Base-by-base conservation (phyloP, 2,888 invertebrate species). In the Malthinus flaveolus region DNA sequence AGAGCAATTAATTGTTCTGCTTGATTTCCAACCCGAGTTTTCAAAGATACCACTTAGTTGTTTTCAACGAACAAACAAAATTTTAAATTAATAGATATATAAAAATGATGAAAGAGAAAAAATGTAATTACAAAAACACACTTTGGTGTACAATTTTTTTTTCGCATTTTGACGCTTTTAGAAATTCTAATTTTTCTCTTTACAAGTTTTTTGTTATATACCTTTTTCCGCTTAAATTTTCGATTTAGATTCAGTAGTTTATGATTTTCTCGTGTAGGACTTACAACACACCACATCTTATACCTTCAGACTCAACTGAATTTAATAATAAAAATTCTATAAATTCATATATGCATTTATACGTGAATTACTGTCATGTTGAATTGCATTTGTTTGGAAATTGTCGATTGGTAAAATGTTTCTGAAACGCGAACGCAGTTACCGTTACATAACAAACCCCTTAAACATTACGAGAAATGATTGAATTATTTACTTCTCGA, bases 191-290 rank as follows among this genome's bases (percentile, higher is more conserved):
- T 42, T 42, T 42, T 42, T 7, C n/a, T 42, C 23, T 42, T 23
- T 42, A 42, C 32, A 49, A 42, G 53, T 56, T 49, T 49, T 61
- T 53, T 58, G 61, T 60, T 56, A 59, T 56, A 56, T 61, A 64
- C 62, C 66, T 64, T 68, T 71, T 71, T 68, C 67, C 66, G 68
- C 69, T 71, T 65, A 71, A 71, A 71, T 71, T 71, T 71, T 66
- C 70, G 68, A 71, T 71, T 71, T 71, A 70, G 68, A 71, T 70
- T 70, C 71, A 68, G 68, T 67, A 67, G 63, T 63, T 61, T 64
- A 60, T 67, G 66, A 68, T 68, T 67, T 69, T 68, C 66, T 66
- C 59, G 23, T 23, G 23, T 60, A 57, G 66, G 68, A 71, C 70
- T 69, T 69, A 68, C 67, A 61, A 2, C 23, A 2, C 23, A 23